Percentiles rank a stretch among this genome's conserved stretches.
Evolutionary conservation across 1,140 invertebrate species (phyloP).

Genomic region (Drosophila pseudoananassae): DNA sequence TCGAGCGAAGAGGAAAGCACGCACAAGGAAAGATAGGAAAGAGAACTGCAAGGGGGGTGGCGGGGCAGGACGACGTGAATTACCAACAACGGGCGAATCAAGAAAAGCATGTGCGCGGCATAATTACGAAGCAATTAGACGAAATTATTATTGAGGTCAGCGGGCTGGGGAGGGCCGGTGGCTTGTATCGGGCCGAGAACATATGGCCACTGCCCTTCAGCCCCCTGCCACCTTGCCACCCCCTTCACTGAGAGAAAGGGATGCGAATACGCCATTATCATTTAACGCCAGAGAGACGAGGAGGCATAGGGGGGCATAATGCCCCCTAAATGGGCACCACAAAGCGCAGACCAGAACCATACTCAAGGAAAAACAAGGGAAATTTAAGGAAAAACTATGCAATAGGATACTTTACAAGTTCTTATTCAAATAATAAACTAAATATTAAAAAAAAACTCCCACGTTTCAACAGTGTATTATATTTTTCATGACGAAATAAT

Average conservation of each 20-base stretch:
- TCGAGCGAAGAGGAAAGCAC: slow-evolving; percentile 14
- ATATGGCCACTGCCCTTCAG: slow-evolving; percentile 55
- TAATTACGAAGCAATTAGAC: slow-evolving; percentile 82
- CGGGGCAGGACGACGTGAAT: slow-evolving; percentile 49
- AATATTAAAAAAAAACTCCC: too few relatives aligned
- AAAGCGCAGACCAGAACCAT: slow-evolving; percentile 44
- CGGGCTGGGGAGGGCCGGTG: slow-evolving; percentile 1
- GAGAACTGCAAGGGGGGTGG: background rate
- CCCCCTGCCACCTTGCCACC: too few relatives aligned
- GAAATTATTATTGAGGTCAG: slow-evolving; percentile 81
- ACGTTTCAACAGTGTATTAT: background rate
- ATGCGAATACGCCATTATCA: slow-evolving; percentile 72
- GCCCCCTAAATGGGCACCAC: slow-evolving; percentile 38
- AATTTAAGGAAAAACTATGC: slow-evolving; percentile 20
- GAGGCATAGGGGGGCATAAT: slow-evolving; percentile 36
- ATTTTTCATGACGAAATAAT: slow-evolving; percentile 2
- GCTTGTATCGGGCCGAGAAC: slow-evolving; percentile 30
- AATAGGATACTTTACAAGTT: too few relatives aligned
- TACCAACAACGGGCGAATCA: slow-evolving; percentile 71
- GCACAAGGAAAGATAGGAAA: slow-evolving; percentile 27
- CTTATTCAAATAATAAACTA: too few relatives aligned
- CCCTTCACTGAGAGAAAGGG: slow-evolving; percentile 34
- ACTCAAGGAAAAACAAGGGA: slow-evolving; percentile 11
- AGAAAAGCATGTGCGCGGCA: slow-evolving; percentile 79
- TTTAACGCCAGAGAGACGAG: slow-evolving; percentile 43